Evolutionary conservation across 1,140 invertebrate species (phyloP).

Genomic region (Polyergus mexicanus): DNA sequence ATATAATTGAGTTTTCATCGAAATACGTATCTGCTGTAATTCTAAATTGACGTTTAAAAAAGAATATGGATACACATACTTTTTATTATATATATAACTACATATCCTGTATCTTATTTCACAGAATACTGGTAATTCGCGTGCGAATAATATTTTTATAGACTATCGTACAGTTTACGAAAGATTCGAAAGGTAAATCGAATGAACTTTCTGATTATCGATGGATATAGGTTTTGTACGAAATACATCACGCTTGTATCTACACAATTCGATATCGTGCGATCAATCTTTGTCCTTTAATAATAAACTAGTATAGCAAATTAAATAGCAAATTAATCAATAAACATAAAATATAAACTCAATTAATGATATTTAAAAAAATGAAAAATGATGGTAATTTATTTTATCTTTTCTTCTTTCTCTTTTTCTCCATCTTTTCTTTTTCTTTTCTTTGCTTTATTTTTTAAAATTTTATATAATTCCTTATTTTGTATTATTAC

Average conservation of each 20-base stretch:
- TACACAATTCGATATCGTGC: background rate
- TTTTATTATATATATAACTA: background rate
- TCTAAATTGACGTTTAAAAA: constrained; percentile 17
- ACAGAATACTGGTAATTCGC: background rate
- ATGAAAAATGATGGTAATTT: background rate
- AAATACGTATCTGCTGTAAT: background rate
- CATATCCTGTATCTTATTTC: background rate
- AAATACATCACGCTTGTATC: background rate
- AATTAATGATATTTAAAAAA: background rate
- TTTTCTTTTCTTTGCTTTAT: background rate
- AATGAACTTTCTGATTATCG: constrained; percentile 10
- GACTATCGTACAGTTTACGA: background rate
- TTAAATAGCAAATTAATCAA: background rate
- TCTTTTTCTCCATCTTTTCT: background rate
- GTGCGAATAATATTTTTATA: constrained; percentile 22
- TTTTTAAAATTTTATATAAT: background rate
- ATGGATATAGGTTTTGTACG: background rate
- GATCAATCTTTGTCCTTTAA: background rate
- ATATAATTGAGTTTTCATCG: constrained; percentile 19
- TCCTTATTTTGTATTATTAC: background rate
- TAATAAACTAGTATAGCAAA: background rate
- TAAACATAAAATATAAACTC: background rate
- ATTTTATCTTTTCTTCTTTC: background rate
- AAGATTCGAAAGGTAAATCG: constrained; percentile 16
- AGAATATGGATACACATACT: background rate